A percentile compares a stretch with the other conserved stretches of the same genome.
These are phyloP conservation scores for Spilarctia lutea DNA, from an alignment of 2,888 invertebrate species.

Conservation along the genomic window DNA sequence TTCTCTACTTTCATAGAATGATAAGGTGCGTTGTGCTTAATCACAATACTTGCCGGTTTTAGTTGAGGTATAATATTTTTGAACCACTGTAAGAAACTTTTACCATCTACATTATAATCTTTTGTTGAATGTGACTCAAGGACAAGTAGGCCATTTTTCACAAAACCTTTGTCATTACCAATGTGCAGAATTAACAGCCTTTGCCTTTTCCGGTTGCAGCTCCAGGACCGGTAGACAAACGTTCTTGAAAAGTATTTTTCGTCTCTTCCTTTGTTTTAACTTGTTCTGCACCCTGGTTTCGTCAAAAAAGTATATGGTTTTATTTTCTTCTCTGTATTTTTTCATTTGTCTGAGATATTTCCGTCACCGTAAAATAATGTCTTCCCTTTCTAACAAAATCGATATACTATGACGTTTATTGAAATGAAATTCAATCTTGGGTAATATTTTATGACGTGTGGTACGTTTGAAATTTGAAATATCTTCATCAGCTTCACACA, in stretches of 20 bases:
- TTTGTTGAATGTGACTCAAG: neutral
- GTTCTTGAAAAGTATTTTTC: neutral
- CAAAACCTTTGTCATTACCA: constrained; percentile 6
- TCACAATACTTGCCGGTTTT: constrained; percentile 6
- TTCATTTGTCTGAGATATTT: constrained; percentile 32
- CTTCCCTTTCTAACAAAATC: constrained; percentile 31
- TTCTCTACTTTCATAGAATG: neutral
- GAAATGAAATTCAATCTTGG: constrained; percentile 25
- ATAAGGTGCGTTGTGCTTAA: constrained; percentile 1
- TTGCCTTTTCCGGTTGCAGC: neutral
- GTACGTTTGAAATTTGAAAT: constrained; percentile 31
- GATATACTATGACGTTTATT: constrained; percentile 27
- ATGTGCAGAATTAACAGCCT: neutral
- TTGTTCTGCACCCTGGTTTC: constrained; percentile 21
- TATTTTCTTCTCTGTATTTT: constrained; percentile 31
- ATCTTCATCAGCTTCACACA: constrained; percentile 31
- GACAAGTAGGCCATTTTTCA: neutral
- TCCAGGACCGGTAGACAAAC: neutral
- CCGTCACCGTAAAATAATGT: constrained; percentile 32
- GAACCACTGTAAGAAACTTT: neutral
- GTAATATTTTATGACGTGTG: constrained; percentile 28
- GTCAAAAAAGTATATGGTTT: constrained; percentile 22
- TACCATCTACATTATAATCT: neutral
- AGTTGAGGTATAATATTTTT: neutral
- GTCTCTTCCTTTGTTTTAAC: neutral